A percentile compares a stretch with the other conserved stretches of the same genome.
Evolutionary conservation across 2,113 vertebrate species (phyloP).

Genomic region (Garra rufa): DNA sequence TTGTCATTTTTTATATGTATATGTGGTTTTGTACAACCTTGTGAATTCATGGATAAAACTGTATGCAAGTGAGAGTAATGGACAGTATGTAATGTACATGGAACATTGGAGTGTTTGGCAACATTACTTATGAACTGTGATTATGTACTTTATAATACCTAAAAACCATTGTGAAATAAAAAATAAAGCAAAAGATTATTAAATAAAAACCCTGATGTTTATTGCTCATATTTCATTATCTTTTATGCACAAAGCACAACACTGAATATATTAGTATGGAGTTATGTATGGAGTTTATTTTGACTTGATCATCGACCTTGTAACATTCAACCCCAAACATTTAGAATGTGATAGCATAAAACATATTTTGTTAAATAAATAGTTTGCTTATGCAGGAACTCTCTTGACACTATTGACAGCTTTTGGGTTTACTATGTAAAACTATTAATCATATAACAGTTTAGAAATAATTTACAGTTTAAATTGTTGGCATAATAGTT

Average conservation of each 20-base stretch:
- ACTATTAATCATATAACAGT: background rate
- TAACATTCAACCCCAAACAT: background rate
- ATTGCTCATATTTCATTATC: background rate
- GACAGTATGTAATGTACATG: background rate
- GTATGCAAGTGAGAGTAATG: background rate
- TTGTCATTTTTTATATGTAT: conserved; percentile 10
- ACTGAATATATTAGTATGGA: background rate
- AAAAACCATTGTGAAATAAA: background rate
- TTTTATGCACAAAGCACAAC: background rate
- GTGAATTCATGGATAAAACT: background rate
- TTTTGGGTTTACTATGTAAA: background rate
- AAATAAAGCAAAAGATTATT: background rate
- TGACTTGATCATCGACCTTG: background rate
- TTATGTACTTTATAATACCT: background rate
- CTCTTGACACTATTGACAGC: background rate
- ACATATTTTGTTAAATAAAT: background rate
- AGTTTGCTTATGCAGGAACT: background rate
- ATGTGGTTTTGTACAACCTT: conserved; percentile 1
- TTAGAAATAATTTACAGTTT: background rate
- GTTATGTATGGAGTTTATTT: background rate
- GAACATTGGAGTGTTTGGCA: background rate
- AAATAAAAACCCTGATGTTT: background rate
- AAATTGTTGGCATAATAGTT: background rate
- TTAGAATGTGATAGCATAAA: background rate
- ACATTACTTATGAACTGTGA: background rate